Evolutionary conservation across 1,140 invertebrate genomes (phyloP), one percentile per base, ranked within the genome.

Genomic region (Glomeris maerens): DNA sequence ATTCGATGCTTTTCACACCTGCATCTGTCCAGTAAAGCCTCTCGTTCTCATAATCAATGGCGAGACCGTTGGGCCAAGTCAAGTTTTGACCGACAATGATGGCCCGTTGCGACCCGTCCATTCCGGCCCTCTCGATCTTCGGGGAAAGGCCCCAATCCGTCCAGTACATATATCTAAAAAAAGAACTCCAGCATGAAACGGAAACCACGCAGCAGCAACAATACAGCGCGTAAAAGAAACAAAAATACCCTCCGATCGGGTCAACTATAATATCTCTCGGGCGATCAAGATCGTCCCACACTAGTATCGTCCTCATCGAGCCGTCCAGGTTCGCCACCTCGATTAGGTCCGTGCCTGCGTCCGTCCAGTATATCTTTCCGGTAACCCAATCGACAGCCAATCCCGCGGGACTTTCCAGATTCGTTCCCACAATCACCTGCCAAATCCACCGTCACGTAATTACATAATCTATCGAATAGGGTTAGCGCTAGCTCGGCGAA

Each of bases 321-420:
- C 86, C 86, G 63, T 90, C 78, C 10, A 80, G 67, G 54, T 80
- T 81, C 0, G 83, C 77, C 5, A 85, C 85, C 67, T 90, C 85
- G 26, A 93, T 85, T 39, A 79, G 75, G 60, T 81, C 80, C 0
- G 81, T 80, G 0, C 78, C 80, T 23, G 79, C 77, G 62, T 92
- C 88, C 0, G 84, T 87, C 86, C 87, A 92, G 60, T 92, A 94
- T 0, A 92, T 60, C 64, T 91, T 90, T 20, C 80, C 73, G 0
- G 81, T 84, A 3, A 88, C 69, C 86, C 86, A 91, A 61, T 92
- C 88, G 27, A 85, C 74, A 2, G 85, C 84, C 36, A 91, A 60
- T 36, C 64, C 68, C 28, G 60, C 60, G 21, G 60, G 59, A 36
- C 55, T 66, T 26, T 68, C 66, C 21, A 87, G 66, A 66, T 83